Evolutionary conservation across 1,140 invertebrate species (phyloP).

Genomic region (Oscheius sp.): DNA sequence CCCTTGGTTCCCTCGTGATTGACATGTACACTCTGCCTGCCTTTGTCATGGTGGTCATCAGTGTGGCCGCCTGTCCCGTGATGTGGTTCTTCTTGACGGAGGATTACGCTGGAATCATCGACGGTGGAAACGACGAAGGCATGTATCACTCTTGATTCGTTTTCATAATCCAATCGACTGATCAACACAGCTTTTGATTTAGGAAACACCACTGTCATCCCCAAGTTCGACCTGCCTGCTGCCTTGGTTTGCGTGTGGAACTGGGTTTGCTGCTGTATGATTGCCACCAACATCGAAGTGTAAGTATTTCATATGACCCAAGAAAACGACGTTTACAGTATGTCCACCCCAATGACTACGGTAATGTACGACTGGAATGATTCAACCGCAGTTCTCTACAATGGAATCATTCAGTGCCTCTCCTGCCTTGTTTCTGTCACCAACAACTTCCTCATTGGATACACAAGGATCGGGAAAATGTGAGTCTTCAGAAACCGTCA

Average conservation of each 20-base stretch:
- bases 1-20: constrained; percentile 12
- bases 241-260: constrained; percentile 40
- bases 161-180: too few species aligned
- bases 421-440: constrained; percentile 26
- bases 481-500: not conserved
- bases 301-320: not conserved
- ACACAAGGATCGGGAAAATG: constrained; percentile 34
- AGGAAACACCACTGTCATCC: constrained; percentile 31
- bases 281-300: constrained; percentile 41
- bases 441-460: constrained; percentile 23
- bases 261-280: constrained; percentile 13
- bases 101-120: constrained; percentile 37
- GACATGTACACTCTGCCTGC: constrained; percentile 38
- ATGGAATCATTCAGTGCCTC: constrained; percentile 34
- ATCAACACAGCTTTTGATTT: constrained; percentile 16
- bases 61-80: constrained; percentile 12
- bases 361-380: constrained; percentile 39
- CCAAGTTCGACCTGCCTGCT: constrained; percentile 30
- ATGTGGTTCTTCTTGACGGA: constrained; percentile 27
- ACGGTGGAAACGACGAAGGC: constrained; percentile 20
- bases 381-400: constrained; percentile 34
- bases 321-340: not conserved
- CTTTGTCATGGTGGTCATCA: constrained; percentile 32
- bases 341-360: constrained; percentile 36
- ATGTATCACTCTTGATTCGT: not conserved